phyloP scores from a whole-genome alignment of 2,888 invertebrate species.

The Lycophotia porphyrea region DNA sequence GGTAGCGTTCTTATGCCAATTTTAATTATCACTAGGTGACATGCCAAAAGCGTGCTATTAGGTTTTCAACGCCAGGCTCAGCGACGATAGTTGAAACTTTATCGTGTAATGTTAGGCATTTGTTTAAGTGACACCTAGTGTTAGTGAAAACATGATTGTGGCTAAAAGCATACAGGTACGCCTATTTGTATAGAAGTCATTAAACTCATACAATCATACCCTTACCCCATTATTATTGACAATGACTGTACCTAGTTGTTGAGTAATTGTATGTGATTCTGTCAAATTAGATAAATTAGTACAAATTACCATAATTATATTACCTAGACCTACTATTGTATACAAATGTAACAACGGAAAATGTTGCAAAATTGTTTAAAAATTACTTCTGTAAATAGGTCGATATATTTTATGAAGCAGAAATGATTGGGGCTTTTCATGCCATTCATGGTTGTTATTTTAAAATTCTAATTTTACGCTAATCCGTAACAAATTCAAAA shows the following conservation, averaged over 20 bases:
- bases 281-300: slow-evolving; percentile 42
- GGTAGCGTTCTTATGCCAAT: background rate
- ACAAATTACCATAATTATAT: background rate
- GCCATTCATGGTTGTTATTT: background rate
- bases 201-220: background rate
- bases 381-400: background rate
- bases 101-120: background rate
- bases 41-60: too few species aligned
- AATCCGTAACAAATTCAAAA: slow-evolving; percentile 1
- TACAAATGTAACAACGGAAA: slow-evolving; percentile 10
- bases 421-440: slow-evolving; percentile 7
- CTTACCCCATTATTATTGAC: slow-evolving; percentile 22
- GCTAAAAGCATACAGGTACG: background rate
- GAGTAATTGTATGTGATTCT: slow-evolving; percentile 25
- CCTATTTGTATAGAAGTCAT: slow-evolving; percentile 16
- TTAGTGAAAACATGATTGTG: background rate
- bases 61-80: background rate
- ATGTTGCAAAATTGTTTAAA: background rate
- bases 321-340: background rate
- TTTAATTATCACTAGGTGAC: too few species aligned
- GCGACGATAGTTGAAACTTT: background rate
- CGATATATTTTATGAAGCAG: background rate
- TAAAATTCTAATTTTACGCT: background rate
- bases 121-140: background rate
- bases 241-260: slow-evolving; percentile 26